Evolutionary conservation across 2,888 invertebrate species (phyloP).

Genomic region (Tinea trinotella): DNA sequence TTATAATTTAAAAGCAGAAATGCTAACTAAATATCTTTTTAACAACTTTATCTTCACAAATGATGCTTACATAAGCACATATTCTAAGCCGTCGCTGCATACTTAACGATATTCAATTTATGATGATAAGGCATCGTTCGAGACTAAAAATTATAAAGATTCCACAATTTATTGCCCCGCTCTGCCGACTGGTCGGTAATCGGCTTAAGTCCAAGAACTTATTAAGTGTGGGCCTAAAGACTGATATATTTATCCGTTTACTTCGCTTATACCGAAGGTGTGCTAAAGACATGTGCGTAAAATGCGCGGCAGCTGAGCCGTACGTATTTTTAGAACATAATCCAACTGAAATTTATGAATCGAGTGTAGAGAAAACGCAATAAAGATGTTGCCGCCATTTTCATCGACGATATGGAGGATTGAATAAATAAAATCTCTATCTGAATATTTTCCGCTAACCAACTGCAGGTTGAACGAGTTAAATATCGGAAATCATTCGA

Average conservation of each 20-base stretch:
- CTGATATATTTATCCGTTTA: constrained; percentile 63
- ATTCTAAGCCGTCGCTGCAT: constrained; percentile 34
- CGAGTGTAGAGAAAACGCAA: background rate
- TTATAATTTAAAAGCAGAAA: background rate
- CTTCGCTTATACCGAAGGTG: constrained; percentile 31
- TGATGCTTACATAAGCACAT: constrained; percentile 55
- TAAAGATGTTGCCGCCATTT: constrained; percentile 10
- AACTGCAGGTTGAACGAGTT: background rate
- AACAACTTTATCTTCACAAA: constrained; percentile 57
- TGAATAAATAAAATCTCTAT: constrained; percentile 4
- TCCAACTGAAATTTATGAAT: constrained; percentile 12
- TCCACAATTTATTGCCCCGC: constrained; percentile 60
- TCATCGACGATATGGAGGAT: background rate
- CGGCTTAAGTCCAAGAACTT: constrained; percentile 65
- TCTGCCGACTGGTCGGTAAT: constrained; percentile 40
- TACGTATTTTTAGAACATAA: constrained; percentile 4
- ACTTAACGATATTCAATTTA: constrained; percentile 69
- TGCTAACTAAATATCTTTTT: constrained; percentile 24
- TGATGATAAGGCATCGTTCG: constrained; percentile 49
- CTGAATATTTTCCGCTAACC: constrained; percentile 2
- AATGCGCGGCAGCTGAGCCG: constrained; percentile 3
- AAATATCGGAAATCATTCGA: constrained; percentile 1
- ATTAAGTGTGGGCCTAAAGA: constrained; percentile 66
- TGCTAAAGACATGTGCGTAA: constrained; percentile 28
- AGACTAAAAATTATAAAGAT: constrained; percentile 68